phyloP scores from a whole-genome alignment of 1,140 invertebrate species.

The Rhagoletis pomonella region DNA sequence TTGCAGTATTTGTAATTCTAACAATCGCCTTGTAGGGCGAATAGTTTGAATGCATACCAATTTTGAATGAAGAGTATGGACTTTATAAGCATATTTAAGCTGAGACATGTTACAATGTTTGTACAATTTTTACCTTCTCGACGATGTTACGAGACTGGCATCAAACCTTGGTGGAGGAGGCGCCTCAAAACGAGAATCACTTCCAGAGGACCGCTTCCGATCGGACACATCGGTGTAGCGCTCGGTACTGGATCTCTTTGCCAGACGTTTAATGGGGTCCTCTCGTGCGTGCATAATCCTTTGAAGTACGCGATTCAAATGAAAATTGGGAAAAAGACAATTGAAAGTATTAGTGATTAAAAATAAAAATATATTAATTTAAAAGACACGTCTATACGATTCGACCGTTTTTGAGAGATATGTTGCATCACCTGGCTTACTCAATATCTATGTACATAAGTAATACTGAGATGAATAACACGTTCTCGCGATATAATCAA shows the following conservation, averaged over 20 bases:
- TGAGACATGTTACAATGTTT: too few relatives aligned
- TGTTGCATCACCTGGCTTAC: slow-evolving; percentile 38
- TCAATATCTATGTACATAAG: slow-evolving; percentile 7
- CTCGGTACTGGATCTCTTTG: slow-evolving; percentile 71
- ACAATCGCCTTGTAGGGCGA: too few relatives aligned
- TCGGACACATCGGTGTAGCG: slow-evolving; percentile 72
- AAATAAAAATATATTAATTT: neutral
- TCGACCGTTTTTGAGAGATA: neutral
- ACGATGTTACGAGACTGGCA: slow-evolving; percentile 66
- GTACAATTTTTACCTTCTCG: slow-evolving; percentile 61
- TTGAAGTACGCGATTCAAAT: slow-evolving; percentile 50
- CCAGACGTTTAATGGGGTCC: slow-evolving; percentile 74
- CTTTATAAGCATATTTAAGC: too few relatives aligned
- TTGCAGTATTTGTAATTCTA: too few relatives aligned
- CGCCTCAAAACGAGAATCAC: slow-evolving; percentile 74
- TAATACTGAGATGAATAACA: neutral
- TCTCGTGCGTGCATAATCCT: slow-evolving; percentile 73
- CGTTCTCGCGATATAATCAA: neutral
- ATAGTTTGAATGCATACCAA: too few relatives aligned
- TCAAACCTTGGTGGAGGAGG: slow-evolving; percentile 73
- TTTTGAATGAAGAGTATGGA: too few relatives aligned
- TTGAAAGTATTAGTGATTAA: slow-evolving; percentile 44
- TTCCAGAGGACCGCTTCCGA: slow-evolving; percentile 70
- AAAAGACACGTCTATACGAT: neutral
- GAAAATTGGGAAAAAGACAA: slow-evolving; percentile 63